A percentile compares a stretch with the other conserved stretches of the same genome.
These are phyloP conservation scores for Rotaria macrura DNA, from an alignment of 2,888 invertebrate species.

Conservation along the genomic window DNA sequence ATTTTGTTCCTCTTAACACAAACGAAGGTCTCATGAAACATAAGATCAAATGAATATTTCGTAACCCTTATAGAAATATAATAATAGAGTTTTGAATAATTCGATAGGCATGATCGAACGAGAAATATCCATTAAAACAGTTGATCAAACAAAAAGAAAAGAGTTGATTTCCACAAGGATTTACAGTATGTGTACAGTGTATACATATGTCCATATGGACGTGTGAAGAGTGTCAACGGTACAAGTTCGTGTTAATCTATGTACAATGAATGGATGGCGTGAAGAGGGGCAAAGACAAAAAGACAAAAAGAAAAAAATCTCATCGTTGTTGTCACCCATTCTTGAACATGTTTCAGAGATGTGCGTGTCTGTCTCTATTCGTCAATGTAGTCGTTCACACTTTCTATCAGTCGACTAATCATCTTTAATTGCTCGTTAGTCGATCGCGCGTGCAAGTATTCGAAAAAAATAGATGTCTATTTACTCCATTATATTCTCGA, in stretches of 20 bases:
- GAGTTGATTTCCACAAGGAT: not conserved
- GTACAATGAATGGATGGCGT: not conserved
- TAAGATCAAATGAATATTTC: not conserved
- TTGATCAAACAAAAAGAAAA: not conserved
- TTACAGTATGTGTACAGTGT: not conserved
- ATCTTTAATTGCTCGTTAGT: not conserved
- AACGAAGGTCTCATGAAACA: not conserved
- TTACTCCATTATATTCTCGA: not conserved
- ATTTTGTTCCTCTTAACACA: not conserved
- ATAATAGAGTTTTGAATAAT: not conserved
- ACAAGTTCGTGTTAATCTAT: not conserved
- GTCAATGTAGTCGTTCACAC: not conserved
- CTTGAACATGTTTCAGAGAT: not conserved
- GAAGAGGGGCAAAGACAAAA: not conserved
- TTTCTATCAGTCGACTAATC: not conserved
- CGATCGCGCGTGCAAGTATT: not conserved
- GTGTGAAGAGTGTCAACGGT: not conserved
- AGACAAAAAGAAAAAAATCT: not conserved
- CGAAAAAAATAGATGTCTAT: not conserved
- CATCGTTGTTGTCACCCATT: not conserved
- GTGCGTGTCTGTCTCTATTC: not conserved
- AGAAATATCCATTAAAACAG: constrained; percentile 1
- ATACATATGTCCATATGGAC: not conserved
- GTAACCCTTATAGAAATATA: not conserved
- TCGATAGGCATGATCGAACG: constrained; percentile 8